Evolutionary conservation across 2,888 invertebrate species (phyloP).

Genomic region (Cephus pulcher): DNA sequence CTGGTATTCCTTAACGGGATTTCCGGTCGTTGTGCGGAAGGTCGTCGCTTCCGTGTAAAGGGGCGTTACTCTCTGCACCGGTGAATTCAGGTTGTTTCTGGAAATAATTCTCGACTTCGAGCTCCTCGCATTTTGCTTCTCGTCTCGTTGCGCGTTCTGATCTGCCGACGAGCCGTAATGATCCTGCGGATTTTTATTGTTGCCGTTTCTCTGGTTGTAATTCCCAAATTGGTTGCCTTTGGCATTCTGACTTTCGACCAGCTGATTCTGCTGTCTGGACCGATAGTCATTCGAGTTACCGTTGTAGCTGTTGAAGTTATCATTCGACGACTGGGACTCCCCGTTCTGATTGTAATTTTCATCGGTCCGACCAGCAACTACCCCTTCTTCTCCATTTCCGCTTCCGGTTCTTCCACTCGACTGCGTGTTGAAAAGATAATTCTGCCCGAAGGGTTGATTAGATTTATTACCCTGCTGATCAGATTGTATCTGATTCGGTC

Average conservation of each 20-base stretch:
- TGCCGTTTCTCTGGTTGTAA: conserved; percentile 34
- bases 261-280: conserved; percentile 41
- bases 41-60: conserved; percentile 55
- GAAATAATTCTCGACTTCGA: conserved; percentile 41
- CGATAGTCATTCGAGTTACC: conserved; percentile 35
- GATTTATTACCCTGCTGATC: conserved; percentile 36
- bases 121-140: conserved; percentile 38
- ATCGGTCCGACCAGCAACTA: conserved; percentile 26
- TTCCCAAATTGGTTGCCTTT: conserved; percentile 34
- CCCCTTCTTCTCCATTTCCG: conserved; percentile 13
- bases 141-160: conserved; percentile 38
- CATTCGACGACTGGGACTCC: conserved; percentile 17
- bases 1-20: conserved; percentile 74
- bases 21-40: conserved; percentile 65
- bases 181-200: conserved; percentile 33
- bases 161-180: conserved; percentile 41
- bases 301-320: conserved; percentile 14
- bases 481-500: conserved; percentile 46
- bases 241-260: conserved; percentile 35
- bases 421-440: conserved; percentile 33
- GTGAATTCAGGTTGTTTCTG: conserved; percentile 22
- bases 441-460: conserved; percentile 37
- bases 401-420: conserved; percentile 23
- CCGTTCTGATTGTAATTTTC: conserved; percentile 31
- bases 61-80: conserved; percentile 50